Conservation (phyloP, 2,888 invertebrate species). For the Pasiphila rectangulata region DNA sequence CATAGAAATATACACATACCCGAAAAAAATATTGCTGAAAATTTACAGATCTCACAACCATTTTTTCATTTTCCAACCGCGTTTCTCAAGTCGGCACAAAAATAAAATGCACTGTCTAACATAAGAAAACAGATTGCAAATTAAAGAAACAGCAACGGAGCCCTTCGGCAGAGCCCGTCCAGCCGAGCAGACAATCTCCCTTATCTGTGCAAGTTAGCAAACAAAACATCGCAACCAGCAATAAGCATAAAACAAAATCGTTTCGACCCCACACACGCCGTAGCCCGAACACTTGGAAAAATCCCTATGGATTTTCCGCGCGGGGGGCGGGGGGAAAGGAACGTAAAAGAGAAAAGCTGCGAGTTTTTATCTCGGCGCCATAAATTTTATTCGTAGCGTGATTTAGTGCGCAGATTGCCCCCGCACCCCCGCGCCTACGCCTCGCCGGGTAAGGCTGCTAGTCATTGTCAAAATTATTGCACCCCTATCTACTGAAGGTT, state of each 20-base stretch:
- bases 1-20: too few species aligned
- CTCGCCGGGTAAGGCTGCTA: constrained; percentile 79
- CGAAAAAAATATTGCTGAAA: too few species aligned
- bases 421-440: constrained; percentile 73
- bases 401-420: constrained; percentile 82
- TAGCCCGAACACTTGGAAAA: constrained; percentile 80
- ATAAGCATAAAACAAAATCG: constrained; percentile 81
- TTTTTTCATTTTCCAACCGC: too few species aligned
- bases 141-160: constrained; percentile 22
- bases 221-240: constrained; percentile 77
- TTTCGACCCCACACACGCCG: constrained; percentile 77
- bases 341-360: constrained; percentile 83
- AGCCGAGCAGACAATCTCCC: constrained; percentile 63
- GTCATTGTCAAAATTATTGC: constrained; percentile 82
- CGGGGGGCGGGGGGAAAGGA: constrained; percentile 69
- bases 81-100: too few species aligned
- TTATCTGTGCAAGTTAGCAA: constrained; percentile 77
- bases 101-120: background rate
- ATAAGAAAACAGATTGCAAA: constrained; percentile 12
- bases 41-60: too few species aligned
- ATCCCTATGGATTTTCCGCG: constrained; percentile 80
- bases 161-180: constrained; percentile 45
- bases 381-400: constrained; percentile 83
- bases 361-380: constrained; percentile 83
- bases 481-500: constrained; percentile 81